Evolutionary conservation across 1,140 invertebrate genomes (phyloP).

Genomic region (Nomia melanderi): DNA sequence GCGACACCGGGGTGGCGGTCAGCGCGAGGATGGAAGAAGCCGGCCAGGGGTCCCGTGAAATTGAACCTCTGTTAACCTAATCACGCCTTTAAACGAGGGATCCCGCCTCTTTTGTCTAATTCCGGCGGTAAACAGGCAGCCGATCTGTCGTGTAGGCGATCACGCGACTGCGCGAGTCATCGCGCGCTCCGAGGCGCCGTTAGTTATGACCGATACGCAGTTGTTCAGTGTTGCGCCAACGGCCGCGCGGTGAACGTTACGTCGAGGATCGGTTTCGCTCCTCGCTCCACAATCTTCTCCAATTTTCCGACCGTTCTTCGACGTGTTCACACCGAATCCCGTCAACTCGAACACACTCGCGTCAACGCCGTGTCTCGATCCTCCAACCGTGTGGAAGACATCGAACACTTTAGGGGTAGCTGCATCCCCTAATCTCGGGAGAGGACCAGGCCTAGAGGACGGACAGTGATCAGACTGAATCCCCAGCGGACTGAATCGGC

Average conservation of each 20-base stretch:
- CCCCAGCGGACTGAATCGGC: no score
- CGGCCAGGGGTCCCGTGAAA: not conserved
- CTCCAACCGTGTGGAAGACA: no score
- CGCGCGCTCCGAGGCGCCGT: slow-evolving; percentile 46
- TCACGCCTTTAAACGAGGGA: slow-evolving; percentile 19
- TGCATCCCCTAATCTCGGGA: no score
- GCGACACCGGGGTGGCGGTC: not conserved
- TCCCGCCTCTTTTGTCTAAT: slow-evolving; percentile 58
- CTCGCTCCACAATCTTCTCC: not conserved
- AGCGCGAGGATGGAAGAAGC: not conserved
- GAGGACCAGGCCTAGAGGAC: no score
- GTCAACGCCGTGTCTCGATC: no score
- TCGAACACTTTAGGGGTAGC: no score
- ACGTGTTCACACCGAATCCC: no score
- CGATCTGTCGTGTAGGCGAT: slow-evolving; percentile 52
- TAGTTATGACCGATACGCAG: slow-evolving; percentile 58
- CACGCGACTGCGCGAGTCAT: slow-evolving; percentile 59
- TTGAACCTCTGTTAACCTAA: slow-evolving; percentile 5
- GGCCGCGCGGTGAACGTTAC: slow-evolving; percentile 41
- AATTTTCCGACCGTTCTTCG: no score
- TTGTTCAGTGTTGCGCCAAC: slow-evolving; percentile 63
- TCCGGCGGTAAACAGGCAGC: slow-evolving; percentile 36
- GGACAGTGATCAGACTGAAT: no score
- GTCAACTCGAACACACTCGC: no score
- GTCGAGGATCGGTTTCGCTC: not conserved